Evolutionary conservation across 2,113 vertebrate species (phyloP).

Genomic region (Sorex fumeus): DNA sequence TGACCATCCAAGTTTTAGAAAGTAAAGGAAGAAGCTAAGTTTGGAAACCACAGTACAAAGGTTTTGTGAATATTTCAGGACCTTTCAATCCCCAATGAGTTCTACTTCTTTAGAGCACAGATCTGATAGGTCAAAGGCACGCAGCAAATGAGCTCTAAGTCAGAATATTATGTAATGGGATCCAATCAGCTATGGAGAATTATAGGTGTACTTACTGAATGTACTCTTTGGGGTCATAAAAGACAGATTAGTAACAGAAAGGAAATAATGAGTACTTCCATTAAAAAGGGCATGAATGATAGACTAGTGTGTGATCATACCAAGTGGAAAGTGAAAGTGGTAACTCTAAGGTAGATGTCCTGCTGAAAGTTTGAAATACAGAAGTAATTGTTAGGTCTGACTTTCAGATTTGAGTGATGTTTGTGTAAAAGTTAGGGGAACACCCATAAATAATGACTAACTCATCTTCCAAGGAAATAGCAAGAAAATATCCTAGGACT

Average conservation of each 20-base stretch:
- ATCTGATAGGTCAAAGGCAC: background rate
- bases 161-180: background rate
- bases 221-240: background rate
- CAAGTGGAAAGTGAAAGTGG: conserved; percentile 31
- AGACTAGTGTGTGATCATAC: background rate
- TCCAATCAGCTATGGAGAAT: background rate
- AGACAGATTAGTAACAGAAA: background rate
- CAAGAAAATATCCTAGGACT: background rate
- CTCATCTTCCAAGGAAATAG: conserved; percentile 45
- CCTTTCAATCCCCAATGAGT: background rate
- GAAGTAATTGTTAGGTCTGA: background rate
- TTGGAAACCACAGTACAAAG: background rate
- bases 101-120: background rate
- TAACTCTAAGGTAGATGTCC: background rate
- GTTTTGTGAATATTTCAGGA: background rate
- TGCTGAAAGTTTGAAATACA: conserved; percentile 2
- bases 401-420: conserved; percentile 1
- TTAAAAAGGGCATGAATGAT: conserved; percentile 11
- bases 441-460: conserved; percentile 13
- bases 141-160: background rate
- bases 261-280: background rate
- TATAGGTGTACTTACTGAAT: background rate
- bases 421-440: background rate
- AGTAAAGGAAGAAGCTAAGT: background rate
- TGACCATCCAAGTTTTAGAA: background rate